These are phyloP conservation scores for Troides oblongomaculatus DNA, from an alignment of 2,888 invertebrate species.

Conservation along the genomic window DNA sequence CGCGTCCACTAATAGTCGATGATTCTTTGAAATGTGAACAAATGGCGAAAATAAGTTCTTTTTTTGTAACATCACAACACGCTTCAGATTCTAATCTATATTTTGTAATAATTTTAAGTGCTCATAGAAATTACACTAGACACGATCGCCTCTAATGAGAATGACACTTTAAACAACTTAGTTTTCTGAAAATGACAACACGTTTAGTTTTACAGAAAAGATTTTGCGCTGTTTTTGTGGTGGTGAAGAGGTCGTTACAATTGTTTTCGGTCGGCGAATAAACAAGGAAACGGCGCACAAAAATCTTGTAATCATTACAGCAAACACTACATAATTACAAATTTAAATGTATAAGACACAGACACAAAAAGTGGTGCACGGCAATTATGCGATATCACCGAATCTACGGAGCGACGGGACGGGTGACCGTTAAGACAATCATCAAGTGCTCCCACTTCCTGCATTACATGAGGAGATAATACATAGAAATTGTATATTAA, in stretches of 20 bases:
- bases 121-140: not conserved
- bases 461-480: constrained; percentile 75
- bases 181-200: not conserved
- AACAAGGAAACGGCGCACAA: constrained; percentile 26
- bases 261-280: constrained; percentile 10
- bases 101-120: constrained; percentile 4
- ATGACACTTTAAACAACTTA: not conserved
- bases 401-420: constrained; percentile 47
- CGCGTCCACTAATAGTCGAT: constrained; percentile 62
- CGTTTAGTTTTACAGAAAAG: constrained; percentile 11
- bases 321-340: constrained; percentile 34
- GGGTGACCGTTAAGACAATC: constrained; percentile 76
- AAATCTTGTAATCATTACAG: constrained; percentile 34
- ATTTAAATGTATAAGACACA: constrained; percentile 30
- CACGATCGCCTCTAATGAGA: not conserved
- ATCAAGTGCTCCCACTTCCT: constrained; percentile 72
- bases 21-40: constrained; percentile 58
- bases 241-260: constrained; percentile 5
- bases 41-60: constrained; percentile 13
- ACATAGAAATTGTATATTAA: constrained; percentile 80
- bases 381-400: constrained; percentile 62
- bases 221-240: constrained; percentile 10
- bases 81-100: constrained; percentile 9
- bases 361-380: constrained; percentile 38
- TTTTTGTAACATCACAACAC: not conserved